These are phyloP conservation scores for Cheilosia grossa DNA, from an alignment of 2,888 invertebrate genomes.

Conservation along the genomic window DNA sequence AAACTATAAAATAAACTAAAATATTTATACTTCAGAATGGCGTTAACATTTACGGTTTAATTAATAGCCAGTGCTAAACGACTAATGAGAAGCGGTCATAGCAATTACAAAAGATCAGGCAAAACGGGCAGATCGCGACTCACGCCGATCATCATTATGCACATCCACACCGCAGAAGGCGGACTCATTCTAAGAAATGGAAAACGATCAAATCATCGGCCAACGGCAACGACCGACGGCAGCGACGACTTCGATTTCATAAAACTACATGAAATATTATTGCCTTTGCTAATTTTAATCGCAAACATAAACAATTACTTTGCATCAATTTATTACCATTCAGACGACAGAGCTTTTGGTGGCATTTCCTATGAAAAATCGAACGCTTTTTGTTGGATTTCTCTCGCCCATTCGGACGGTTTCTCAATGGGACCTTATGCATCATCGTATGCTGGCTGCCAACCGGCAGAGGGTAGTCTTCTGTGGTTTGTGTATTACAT, in stretches of 20 bases:
- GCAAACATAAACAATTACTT: slow-evolving; percentile 8
- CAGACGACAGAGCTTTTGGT: neutral
- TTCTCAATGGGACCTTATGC: slow-evolving; percentile 13
- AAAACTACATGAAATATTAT: neutral
- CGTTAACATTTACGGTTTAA: slow-evolving; percentile 18
- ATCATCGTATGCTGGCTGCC: neutral
- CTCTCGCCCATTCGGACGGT: slow-evolving; percentile 7
- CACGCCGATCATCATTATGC: neutral
- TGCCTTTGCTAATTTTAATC: slow-evolving; percentile 21
- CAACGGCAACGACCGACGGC: slow-evolving; percentile 4
- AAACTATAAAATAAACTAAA: slow-evolving; percentile 19
- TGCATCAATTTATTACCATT: neutral
- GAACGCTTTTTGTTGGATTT: neutral
- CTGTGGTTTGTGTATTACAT: slow-evolving; percentile 13
- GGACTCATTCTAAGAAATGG: slow-evolving; percentile 1
- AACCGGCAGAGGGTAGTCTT: neutral
- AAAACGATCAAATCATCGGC: slow-evolving; percentile 14
- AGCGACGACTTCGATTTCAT: neutral
- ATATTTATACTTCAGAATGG: slow-evolving; percentile 10
- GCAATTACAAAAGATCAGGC: neutral
- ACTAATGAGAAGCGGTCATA: slow-evolving; percentile 20
- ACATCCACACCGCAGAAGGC: neutral
- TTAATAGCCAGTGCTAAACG: slow-evolving; percentile 5
- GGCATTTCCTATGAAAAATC: neutral
- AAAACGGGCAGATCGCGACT: slow-evolving; percentile 5